Evolutionary conservation across 2,113 vertebrate species (phyloP).

Genomic region (Amia ocellicauda): DNA sequence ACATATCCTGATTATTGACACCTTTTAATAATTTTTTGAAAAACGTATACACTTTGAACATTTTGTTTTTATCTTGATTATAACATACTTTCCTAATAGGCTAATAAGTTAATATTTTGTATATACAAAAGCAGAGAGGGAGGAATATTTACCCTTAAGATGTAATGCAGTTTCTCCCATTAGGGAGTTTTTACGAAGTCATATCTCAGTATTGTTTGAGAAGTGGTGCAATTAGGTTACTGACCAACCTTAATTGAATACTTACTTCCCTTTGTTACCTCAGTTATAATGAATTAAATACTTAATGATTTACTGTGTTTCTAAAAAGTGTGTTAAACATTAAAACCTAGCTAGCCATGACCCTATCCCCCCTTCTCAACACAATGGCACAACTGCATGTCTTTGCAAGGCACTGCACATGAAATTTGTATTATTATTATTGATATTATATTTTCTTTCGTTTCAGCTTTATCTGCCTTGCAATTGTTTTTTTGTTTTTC

Average conservation of each 20-base stretch:
- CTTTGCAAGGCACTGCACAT: slow-evolving; percentile 39
- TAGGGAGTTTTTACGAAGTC: no score
- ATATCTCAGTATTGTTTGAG: slow-evolving; percentile 17
- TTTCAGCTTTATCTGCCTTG: no score
- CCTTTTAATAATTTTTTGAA: no score
- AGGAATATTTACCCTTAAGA: neutral
- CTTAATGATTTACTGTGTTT: slow-evolving; percentile 38
- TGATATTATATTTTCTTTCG: no score
- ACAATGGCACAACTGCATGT: slow-evolving; percentile 34
- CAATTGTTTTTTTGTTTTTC: no score
- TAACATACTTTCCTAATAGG: no score
- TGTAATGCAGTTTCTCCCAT: no score
- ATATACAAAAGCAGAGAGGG: neutral
- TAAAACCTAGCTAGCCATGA: slow-evolving; percentile 34
- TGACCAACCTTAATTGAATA: slow-evolving; percentile 25
- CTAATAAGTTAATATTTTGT: neutral
- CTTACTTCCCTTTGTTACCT: slow-evolving; percentile 25
- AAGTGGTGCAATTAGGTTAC: slow-evolving; percentile 10
- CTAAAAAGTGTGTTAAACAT: slow-evolving; percentile 7
- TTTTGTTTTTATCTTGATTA: no score
- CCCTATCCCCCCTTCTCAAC: slow-evolving; percentile 25
- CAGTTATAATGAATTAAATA: slow-evolving; percentile 32
- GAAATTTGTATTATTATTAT: no score
- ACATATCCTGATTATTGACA: no score
- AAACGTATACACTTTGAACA: no score